A percentile compares a stretch with the other conserved stretches of the same genome.
Conservation (phyloP, 1,140 invertebrate genomes). For the Zaprionus africanus region DNA sequence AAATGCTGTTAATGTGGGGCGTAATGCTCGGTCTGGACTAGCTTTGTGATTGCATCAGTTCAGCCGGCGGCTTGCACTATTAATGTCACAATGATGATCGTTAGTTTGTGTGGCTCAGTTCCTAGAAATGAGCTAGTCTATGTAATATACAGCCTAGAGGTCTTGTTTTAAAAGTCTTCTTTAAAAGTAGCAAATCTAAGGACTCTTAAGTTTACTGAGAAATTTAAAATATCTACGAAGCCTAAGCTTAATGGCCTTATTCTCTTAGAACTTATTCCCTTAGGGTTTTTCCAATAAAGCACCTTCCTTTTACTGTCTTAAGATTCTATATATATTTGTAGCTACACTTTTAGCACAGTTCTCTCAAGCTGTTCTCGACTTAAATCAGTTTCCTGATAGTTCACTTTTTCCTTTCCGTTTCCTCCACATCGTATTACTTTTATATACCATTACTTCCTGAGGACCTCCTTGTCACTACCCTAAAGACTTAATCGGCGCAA, state of each 20-base stretch:
- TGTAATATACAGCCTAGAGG: neutral
- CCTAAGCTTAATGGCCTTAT: no score
- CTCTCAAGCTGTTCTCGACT: no score
- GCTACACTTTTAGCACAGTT: no score
- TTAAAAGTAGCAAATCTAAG: no score
- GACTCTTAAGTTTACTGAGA: no score
- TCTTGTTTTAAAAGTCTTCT: neutral
- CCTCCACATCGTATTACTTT: neutral
- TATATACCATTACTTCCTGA: constrained; percentile 3
- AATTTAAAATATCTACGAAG: no score
- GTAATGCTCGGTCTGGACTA: constrained; percentile 42
- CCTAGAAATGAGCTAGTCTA: neutral
- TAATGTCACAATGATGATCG: neutral
- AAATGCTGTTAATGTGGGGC: constrained; percentile 74
- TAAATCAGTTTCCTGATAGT: no score
- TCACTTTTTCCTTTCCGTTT: neutral
- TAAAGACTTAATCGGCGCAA: constrained; percentile 50
- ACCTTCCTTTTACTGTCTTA: no score
- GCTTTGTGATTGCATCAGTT: constrained; percentile 45
- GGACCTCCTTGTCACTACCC: constrained; percentile 16
- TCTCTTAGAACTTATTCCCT: no score
- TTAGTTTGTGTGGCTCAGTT: neutral
- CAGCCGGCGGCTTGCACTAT: constrained; percentile 8
- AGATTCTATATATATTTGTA: no score
- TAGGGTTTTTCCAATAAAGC: no score